Percentiles rank a stretch among this genome's conserved stretches.
Conservation (phyloP, 2,797 vertebrate genomes). For the Periophthalmus magnuspinnatus region DNA sequence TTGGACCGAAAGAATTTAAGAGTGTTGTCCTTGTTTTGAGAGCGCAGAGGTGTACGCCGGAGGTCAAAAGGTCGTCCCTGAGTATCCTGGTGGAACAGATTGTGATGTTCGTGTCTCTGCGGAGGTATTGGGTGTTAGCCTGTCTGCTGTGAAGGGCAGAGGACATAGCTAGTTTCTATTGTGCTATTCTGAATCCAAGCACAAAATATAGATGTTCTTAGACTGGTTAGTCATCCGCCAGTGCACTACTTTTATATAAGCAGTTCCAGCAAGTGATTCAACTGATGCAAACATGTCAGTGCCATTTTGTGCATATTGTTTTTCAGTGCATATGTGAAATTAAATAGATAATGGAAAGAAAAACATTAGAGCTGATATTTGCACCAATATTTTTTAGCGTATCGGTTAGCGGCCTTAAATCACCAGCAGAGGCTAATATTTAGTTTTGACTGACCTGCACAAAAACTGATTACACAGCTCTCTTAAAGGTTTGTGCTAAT, state of each 20-base stretch:
- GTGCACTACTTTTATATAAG: neutral
- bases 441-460: too few species aligned
- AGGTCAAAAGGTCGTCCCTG: conserved; percentile 1
- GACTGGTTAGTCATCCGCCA: conserved; percentile 1
- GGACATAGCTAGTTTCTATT: neutral
- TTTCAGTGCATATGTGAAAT: too few species aligned
- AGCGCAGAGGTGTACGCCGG: neutral
- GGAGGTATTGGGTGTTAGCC: conserved; percentile 7
- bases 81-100: neutral
- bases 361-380: too few species aligned
- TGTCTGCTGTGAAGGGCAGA: conserved; percentile 9
- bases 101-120: neutral
- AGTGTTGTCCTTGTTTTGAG: neutral
- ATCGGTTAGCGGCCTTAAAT: too few species aligned
- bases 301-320: too few species aligned
- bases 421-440: too few species aligned
- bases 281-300: too few species aligned
- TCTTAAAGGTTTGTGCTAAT: too few species aligned
- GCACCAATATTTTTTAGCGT: too few species aligned
- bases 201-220: neutral
- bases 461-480: too few species aligned
- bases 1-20: neutral
- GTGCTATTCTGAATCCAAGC: neutral
- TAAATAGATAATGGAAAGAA: too few species aligned
- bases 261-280: neutral